Evolutionary conservation across 2,888 invertebrate species (phyloP).

Genomic region (Eristalis intricaria): DNA sequence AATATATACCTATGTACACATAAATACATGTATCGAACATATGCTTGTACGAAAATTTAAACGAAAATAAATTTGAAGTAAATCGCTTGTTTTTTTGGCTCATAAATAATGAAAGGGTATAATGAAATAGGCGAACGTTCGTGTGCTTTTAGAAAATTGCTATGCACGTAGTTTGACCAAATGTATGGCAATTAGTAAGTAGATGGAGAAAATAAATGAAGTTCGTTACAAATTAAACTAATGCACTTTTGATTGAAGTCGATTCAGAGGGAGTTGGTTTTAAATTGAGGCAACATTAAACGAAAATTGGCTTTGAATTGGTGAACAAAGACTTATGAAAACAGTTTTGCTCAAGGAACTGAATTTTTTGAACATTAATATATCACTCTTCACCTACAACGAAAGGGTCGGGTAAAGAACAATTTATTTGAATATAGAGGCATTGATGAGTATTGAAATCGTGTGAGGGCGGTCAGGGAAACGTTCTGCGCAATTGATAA

Average conservation of each 20-base stretch:
- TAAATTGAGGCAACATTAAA: background rate
- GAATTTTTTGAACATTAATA: no score
- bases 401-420: no score
- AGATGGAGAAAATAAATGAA: background rate
- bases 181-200: constrained; percentile 5
- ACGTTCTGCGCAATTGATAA: no score
- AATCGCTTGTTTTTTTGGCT: constrained; percentile 31
- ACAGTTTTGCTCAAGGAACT: no score
- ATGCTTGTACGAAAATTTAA: constrained; percentile 30
- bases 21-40: background rate
- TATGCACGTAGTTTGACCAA: background rate
- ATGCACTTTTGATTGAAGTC: constrained; percentile 25
- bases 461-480: no score
- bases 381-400: no score
- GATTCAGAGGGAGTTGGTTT: background rate
- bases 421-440: no score
- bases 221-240: background rate
- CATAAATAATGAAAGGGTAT: background rate
- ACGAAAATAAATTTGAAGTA: constrained; percentile 52
- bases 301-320: background rate
- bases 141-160: background rate
- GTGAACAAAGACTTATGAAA: background rate
- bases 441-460: no score
- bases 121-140: background rate
- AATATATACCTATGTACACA: background rate